These are phyloP conservation scores for Elephantulus edwardii DNA, from an alignment of 2,113 vertebrate species.

Conservation along the genomic window DNA sequence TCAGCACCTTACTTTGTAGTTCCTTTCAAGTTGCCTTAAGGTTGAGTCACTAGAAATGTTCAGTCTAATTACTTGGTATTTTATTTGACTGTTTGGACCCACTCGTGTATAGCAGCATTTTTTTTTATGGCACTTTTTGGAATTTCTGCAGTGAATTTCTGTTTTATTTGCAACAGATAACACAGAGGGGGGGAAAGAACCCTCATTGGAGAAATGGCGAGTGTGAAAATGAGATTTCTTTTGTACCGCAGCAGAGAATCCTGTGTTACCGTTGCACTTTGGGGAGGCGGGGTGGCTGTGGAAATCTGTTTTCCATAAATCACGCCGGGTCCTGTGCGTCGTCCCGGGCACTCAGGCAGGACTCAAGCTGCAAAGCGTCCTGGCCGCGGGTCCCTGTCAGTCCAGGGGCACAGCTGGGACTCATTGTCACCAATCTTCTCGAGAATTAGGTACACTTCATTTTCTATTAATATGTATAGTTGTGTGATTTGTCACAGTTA, in stretches of 20 bases:
- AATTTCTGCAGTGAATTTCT: slow-evolving; percentile 49
- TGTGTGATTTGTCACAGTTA: slow-evolving; percentile 85
- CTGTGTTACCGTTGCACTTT: slow-evolving; percentile 85
- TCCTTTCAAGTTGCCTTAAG: slow-evolving; percentile 64
- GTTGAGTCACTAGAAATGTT: slow-evolving; percentile 52
- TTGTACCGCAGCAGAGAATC: slow-evolving; percentile 78
- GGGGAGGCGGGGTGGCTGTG: slow-evolving; percentile 62
- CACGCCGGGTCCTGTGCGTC: slow-evolving; percentile 79
- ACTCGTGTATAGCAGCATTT: slow-evolving; percentile 70
- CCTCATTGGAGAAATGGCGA: slow-evolving; percentile 68
- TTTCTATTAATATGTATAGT: slow-evolving; percentile 84
- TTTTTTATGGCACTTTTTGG: slow-evolving; percentile 79
- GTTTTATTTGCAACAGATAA: slow-evolving; percentile 40
- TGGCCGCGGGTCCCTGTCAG: slow-evolving; percentile 81
- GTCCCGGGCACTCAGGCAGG: slow-evolving; percentile 82
- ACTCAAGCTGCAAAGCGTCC: slow-evolving; percentile 77
- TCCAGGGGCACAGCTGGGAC: slow-evolving; percentile 79
- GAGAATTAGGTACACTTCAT: slow-evolving; percentile 81
- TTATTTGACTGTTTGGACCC: slow-evolving; percentile 69
- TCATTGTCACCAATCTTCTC: slow-evolving; percentile 80
- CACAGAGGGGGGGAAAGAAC: slow-evolving; percentile 63
- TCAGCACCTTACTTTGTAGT: too few relatives aligned
- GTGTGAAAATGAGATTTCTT: slow-evolving; percentile 75
- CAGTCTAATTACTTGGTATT: slow-evolving; percentile 60
- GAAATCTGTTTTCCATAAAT: slow-evolving; percentile 83